A percentile compares a stretch with the other conserved stretches of the same genome.
Conservation (phyloP, 2,113 vertebrate species). For the Zosterops lateralis region DNA sequence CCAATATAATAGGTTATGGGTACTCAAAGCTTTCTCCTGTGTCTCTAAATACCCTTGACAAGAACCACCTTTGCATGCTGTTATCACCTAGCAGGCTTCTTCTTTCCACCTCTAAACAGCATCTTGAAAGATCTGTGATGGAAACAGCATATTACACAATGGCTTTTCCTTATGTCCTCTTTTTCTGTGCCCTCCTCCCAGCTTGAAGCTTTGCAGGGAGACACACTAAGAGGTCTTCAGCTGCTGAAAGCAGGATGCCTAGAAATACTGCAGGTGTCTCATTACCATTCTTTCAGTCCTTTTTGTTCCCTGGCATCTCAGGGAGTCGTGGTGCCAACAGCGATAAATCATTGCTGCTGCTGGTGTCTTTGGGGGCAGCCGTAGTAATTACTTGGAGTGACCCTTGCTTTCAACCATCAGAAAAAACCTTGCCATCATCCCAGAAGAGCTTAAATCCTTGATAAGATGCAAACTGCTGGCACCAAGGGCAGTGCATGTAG, state of each 20-base stretch:
- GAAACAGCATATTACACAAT: neutral
- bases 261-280: neutral
- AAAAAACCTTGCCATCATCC: constrained; percentile 43
- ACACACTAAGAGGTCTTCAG: neutral
- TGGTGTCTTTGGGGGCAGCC: constrained; percentile 1
- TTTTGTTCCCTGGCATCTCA: constrained; percentile 16
- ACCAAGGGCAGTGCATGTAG: neutral
- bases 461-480: constrained; percentile 37
- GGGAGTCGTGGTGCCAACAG: neutral
- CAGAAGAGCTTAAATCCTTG: constrained; percentile 51
- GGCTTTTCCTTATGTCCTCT: neutral
- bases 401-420: constrained; percentile 38
- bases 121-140: neutral
- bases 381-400: constrained; percentile 47
- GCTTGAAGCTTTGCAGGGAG: neutral
- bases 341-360: constrained; percentile 54
- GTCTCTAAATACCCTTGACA: neutral
- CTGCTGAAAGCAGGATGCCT: neutral
- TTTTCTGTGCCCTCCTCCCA: neutral
- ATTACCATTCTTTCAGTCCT: neutral
- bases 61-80: neutral
- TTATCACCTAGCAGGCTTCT: neutral
- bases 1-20: accelerated
- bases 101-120: neutral
- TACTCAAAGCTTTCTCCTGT: neutral